These are phyloP conservation scores for Notodonta ziczac DNA, from an alignment of 2,888 invertebrate species.

Conservation along the genomic window DNA sequence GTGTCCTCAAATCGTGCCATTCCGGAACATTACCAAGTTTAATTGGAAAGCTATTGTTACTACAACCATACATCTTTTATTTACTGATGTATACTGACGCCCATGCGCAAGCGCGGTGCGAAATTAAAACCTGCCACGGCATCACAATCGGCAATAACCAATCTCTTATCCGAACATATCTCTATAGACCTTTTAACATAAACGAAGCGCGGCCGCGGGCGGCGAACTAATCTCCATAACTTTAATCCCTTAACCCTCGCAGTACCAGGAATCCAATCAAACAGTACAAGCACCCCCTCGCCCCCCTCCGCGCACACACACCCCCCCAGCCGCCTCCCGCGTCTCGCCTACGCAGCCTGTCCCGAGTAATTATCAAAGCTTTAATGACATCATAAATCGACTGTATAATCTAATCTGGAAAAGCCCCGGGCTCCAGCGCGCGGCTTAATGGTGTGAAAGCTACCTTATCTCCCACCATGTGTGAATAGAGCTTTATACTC, in stretches of 20 bases:
- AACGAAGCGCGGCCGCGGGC: constrained; percentile 81
- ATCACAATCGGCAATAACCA: constrained; percentile 83
- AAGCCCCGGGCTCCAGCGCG: constrained; percentile 84
- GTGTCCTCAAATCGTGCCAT: constrained; percentile 22
- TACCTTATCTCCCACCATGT: constrained; percentile 85
- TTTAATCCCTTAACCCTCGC: constrained; percentile 84
- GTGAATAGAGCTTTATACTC: constrained; percentile 84
- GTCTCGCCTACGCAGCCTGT: constrained; percentile 83
- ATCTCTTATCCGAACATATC: constrained; percentile 82
- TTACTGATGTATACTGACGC: constrained; percentile 42
- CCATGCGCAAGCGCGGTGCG: constrained; percentile 48
- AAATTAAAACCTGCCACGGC: constrained; percentile 78
- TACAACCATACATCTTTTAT: constrained; percentile 58
- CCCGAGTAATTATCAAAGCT: constrained; percentile 86
- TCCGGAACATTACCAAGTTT: constrained; percentile 19
- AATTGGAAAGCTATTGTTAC: constrained; percentile 39
- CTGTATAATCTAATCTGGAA: constrained; percentile 86
- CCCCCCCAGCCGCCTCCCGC: constrained; percentile 44
- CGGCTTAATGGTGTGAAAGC: constrained; percentile 85
- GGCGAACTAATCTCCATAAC: constrained; percentile 84
- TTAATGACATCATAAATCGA: constrained; percentile 86
- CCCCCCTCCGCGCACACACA: constrained; percentile 40
- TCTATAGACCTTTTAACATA: constrained; percentile 82
- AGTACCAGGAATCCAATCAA: constrained; percentile 84
- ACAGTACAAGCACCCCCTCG: constrained; percentile 78